Percentiles rank a stretch among this genome's conserved stretches.
These are phyloP conservation scores for Protonibea diacanthus DNA, from an alignment of 2,797 vertebrate genomes.

Conservation along the genomic window DNA sequence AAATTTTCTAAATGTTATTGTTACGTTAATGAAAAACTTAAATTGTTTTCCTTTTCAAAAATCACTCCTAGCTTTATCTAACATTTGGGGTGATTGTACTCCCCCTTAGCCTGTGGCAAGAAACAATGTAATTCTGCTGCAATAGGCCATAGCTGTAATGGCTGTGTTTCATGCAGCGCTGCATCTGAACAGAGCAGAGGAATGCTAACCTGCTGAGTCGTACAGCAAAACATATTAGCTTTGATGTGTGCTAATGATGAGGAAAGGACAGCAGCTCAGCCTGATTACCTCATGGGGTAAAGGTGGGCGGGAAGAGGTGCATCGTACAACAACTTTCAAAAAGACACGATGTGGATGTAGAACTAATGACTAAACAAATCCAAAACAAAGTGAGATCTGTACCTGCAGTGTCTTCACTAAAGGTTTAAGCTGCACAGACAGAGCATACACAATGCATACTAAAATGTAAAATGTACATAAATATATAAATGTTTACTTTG, in stretches of 20 bases:
- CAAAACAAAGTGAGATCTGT: constrained; percentile 15
- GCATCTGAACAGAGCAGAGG: constrained; percentile 65
- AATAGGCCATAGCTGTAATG: constrained; percentile 48
- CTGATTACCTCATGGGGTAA: constrained; percentile 52
- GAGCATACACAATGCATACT: neutral
- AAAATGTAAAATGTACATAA: too few relatives aligned
- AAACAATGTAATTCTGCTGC: constrained; percentile 21
- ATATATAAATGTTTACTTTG: neutral
- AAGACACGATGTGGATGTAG: constrained; percentile 27
- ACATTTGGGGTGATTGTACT: constrained; percentile 7
- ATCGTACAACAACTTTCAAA: constrained; percentile 18
- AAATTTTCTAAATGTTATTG: neutral
- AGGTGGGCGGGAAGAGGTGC: constrained; percentile 42
- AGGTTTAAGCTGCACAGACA: neutral
- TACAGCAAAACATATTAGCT: constrained; percentile 66
- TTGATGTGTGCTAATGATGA: constrained; percentile 81
- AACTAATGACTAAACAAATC: constrained; percentile 32
- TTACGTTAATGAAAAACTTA: too few relatives aligned
- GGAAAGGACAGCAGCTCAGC: constrained; percentile 51
- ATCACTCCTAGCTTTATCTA: neutral
- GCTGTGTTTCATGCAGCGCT: constrained; percentile 53
- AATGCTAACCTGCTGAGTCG: constrained; percentile 76
- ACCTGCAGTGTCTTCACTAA: neutral
- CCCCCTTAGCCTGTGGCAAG: constrained; percentile 17
- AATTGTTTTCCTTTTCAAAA: neutral